Evolutionary conservation across 2,888 invertebrate genomes (phyloP).

Genomic region (Amblyjoppa fuscipennis): DNA sequence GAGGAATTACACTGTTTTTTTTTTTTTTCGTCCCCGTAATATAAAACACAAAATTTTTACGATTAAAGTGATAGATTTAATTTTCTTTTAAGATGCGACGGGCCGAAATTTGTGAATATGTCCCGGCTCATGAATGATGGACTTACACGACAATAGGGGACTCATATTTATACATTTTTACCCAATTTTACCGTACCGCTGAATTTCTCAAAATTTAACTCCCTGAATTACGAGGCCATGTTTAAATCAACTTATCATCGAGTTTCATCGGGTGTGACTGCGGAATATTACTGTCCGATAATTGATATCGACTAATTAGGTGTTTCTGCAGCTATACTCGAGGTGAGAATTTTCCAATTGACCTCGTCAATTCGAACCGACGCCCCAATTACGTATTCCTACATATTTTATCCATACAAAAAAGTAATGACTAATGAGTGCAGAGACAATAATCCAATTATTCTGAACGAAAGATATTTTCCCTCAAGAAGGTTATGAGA

Average conservation of each 20-base stretch:
- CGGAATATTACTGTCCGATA: neutral
- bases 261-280: neutral
- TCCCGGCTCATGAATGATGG: neutral
- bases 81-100: neutral
- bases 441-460: neutral
- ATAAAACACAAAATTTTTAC: neutral
- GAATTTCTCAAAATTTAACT: neutral
- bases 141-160: too few relatives aligned
- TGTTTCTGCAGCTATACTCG: neutral
- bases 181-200: neutral
- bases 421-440: neutral
- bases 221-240: neutral
- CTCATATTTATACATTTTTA: too few relatives aligned
- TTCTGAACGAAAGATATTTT: too few relatives aligned
- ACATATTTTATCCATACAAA: neutral
- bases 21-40: neutral
- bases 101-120: neutral
- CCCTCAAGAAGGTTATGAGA: neutral
- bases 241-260: neutral
- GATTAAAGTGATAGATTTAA: neutral
- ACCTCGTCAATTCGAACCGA: neutral
- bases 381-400: neutral
- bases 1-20: conserved; percentile 29
- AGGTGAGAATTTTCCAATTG: neutral
- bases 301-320: neutral